Conservation (phyloP, 2,797 vertebrate genomes). For the Jordanella pulchra region DNA sequence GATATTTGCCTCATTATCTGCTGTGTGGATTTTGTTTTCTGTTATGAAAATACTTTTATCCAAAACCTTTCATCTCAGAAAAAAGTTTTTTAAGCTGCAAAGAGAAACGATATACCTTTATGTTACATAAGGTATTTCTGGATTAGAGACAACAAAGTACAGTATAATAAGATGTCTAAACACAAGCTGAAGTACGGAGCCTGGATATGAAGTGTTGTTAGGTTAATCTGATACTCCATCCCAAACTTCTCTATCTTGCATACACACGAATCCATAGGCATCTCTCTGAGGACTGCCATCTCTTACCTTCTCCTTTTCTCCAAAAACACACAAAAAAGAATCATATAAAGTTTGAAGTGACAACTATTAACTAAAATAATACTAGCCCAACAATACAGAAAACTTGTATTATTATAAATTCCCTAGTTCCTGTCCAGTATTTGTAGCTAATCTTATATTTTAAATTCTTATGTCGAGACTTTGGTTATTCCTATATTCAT, state of each 20-base stretch:
- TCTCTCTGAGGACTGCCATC: slow-evolving; percentile 40
- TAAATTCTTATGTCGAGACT: slow-evolving; percentile 38
- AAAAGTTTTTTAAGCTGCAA: not conserved
- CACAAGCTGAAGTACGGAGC: not conserved
- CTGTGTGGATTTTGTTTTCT: slow-evolving; percentile 31
- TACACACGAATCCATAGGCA: slow-evolving; percentile 27
- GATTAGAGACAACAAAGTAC: slow-evolving; percentile 16
- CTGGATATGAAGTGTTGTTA: slow-evolving; percentile 17
- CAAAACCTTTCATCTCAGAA: not conserved
- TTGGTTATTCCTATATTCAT: no score
- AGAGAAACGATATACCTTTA: not conserved
- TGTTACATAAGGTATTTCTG: not conserved
- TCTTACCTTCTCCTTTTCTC: slow-evolving; percentile 37
- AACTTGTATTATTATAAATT: slow-evolving; percentile 54
- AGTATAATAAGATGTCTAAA: not conserved
- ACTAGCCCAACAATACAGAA: slow-evolving; percentile 53
- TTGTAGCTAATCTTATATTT: not conserved
- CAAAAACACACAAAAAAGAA: slow-evolving; percentile 37
- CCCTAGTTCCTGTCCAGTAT: not conserved
- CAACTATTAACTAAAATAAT: slow-evolving; percentile 52
- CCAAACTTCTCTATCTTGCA: slow-evolving; percentile 28
- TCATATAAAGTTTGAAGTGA: slow-evolving; percentile 62
- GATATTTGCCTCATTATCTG: slow-evolving; percentile 16
- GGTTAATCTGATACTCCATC: slow-evolving; percentile 26
- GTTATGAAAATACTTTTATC: slow-evolving; percentile 22